Conservation (phyloP, 2,113 vertebrate species). For the Herpailurus yagouaroundi region DNA sequence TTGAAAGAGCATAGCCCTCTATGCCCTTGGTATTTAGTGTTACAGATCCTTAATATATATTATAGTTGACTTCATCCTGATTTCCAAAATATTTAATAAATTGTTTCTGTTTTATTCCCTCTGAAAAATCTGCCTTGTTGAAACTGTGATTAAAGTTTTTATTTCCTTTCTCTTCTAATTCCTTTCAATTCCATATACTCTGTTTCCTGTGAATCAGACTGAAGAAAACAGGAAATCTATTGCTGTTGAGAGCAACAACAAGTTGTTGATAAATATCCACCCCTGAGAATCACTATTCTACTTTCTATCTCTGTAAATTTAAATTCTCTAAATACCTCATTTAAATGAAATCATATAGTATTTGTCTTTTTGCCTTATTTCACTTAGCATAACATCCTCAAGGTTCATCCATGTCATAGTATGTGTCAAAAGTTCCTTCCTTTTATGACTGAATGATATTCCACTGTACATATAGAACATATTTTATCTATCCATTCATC, state of each 20-base stretch:
- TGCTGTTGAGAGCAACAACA: neutral
- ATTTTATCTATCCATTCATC: neutral
- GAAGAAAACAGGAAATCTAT: neutral
- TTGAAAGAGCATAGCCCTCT: neutral
- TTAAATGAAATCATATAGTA: neutral
- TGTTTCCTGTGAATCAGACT: neutral
- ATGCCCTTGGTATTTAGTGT: neutral
- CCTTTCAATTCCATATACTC: neutral
- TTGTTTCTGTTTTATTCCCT: neutral
- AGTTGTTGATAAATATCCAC: neutral
- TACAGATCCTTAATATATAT: neutral
- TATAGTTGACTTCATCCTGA: neutral
- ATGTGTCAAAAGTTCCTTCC: neutral
- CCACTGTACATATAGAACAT: neutral
- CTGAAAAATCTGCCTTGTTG: neutral
- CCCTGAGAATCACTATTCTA: neutral
- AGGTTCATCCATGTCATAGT: neutral
- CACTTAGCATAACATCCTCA: neutral
- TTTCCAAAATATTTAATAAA: neutral
- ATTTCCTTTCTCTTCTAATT: neutral
- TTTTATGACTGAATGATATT: neutral
- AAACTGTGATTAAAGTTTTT: neutral
- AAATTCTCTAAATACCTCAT: neutral
- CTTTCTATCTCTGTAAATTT: neutral
- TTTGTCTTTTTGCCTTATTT: neutral